Base-by-base conservation (phyloP, 2,113 vertebrate species). In the Butorides virescens region DNA sequence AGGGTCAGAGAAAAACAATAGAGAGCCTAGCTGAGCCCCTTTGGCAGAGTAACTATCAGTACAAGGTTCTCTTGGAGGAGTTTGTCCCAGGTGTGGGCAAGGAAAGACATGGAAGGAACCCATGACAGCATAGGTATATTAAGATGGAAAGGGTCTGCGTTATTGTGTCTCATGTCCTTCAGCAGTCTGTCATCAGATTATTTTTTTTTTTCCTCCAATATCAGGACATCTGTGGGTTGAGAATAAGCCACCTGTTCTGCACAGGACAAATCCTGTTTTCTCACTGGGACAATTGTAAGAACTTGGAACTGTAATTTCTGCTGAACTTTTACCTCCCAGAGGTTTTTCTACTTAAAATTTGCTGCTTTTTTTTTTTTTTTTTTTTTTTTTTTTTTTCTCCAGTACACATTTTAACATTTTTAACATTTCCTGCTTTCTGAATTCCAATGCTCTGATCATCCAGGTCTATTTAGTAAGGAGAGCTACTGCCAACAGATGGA, bases 401-500 rank as follows among this genome's bases (percentile, higher is more conserved):
- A 79, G 9, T 75, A 59, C 22, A 47, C 23, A 65, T 91, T 96
- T 94, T 85, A 97, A 61, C 88, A 77, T 92, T 91, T 96, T 94
- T 85, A 97, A 61, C 88, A 77, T 92, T 96, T 92, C 42, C 34
- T 94, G 72, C 58, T 93, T 93, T 88, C 66, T 36, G 9, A 96
- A 97, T 96, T 93, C 52, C 52, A 67, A 79, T 81, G 30, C 49
- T 94, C 55, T 73, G 74, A 97, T 96, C 91, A 97, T 92, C 72
- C 73, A 90, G 62, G 26, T 93, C 71, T 97, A 29, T 96, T 92
- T 88, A 92, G 56, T 25, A 93, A 96, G 86, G 50, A 95, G 37
- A 95, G 19, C 22, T 72, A 72, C 83, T 95, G 65, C 79, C 89
- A 97, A 97, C 93, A 98, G 96, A 96, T 92, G 96, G 87, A 96